Base-by-base conservation (phyloP, 2,888 invertebrate genomes). In the Caenorhabditis uteleia region DNA sequence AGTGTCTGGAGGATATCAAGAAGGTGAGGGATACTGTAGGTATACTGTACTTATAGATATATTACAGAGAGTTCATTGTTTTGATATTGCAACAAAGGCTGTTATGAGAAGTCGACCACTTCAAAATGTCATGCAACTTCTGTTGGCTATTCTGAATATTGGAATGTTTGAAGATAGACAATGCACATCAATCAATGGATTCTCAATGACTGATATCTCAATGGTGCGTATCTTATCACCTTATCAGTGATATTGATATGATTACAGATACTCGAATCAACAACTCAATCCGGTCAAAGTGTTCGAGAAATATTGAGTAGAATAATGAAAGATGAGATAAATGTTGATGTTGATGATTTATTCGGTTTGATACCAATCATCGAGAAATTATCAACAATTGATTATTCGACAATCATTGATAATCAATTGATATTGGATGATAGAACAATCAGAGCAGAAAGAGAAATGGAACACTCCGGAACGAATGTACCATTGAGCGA, bases 251-350 rank as follows among this genome's bases (percentile, higher is more conserved):
- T n/a, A n/a, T n/a, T n/a, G n/a, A n/a, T n/a, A n/a, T 14, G 34
- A 7, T 14, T 18, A 44, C 5, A 25, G 16, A 51, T 62, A 27
- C 47, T 62, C 6, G 7, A 36, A 8, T 25, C 51, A 2, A 29
- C 38, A 4, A 56, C 51, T 10, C 56, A 47, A 14, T 47, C 50
- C 12, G 62, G 56, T 4, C 62, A 62, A 27, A 43, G 46, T 12
- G 51, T 62, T 3, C 51, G 47, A 20, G 45, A 50, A 12, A 46
- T 56, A 31, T 38, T 62, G 5, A 45, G 36, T 0, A 65, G 55
- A 7, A 49, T 68, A 25, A 21, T 68, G 44, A 66, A 66, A 36
- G 76, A 76, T 25, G 73, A 76, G 38, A 70, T 70, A 54, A 70
- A 69, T 44, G 33, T 66, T 36, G 66, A 77, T 49, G 38, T 77